phyloP scores from a whole-genome alignment of 2,888 invertebrate species.

The Phoronis australis region DNA sequence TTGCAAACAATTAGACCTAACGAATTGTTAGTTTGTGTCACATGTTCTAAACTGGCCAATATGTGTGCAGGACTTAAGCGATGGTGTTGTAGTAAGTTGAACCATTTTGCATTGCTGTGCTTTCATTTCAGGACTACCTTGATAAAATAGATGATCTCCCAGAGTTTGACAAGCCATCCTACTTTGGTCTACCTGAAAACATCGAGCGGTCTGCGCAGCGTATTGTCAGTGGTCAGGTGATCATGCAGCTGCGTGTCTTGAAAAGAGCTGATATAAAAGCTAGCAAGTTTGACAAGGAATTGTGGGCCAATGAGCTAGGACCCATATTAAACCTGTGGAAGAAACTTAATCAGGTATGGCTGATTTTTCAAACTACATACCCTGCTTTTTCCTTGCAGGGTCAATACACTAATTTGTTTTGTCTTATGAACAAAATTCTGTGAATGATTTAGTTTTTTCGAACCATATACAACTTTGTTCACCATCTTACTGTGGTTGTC shows the following conservation, averaged over 20 bases:
- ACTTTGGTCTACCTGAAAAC: conserved; percentile 81
- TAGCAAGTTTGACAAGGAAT: conserved; percentile 56
- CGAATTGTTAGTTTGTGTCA: too few relatives aligned
- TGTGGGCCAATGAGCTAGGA: conserved; percentile 62
- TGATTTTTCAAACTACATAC: neutral
- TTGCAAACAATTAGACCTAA: too few relatives aligned
- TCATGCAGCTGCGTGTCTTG: conserved; percentile 61
- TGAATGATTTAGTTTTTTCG: too few relatives aligned
- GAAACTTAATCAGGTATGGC: conserved; percentile 60
- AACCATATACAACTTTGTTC: too few relatives aligned
- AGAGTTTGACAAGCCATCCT: conserved; percentile 67
- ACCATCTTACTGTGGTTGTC: too few relatives aligned
- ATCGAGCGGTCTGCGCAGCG: conserved; percentile 80
- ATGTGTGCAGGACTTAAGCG: too few relatives aligned
- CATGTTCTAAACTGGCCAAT: too few relatives aligned
- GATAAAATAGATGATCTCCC: conserved; percentile 65
- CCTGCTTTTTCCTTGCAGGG: too few relatives aligned
- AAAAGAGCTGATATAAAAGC: conserved; percentile 53
- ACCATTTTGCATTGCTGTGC: too few relatives aligned
- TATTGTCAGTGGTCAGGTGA: conserved; percentile 60
- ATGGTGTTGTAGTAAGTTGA: too few relatives aligned
- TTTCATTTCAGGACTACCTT: conserved; percentile 61
- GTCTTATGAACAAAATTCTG: too few relatives aligned
- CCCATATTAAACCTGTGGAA: conserved; percentile 79
- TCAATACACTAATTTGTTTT: neutral